These are phyloP conservation scores for Sinocyclocheilus maitianheensis DNA, from an alignment of 2,113 vertebrate species.

Conservation along the genomic window DNA sequence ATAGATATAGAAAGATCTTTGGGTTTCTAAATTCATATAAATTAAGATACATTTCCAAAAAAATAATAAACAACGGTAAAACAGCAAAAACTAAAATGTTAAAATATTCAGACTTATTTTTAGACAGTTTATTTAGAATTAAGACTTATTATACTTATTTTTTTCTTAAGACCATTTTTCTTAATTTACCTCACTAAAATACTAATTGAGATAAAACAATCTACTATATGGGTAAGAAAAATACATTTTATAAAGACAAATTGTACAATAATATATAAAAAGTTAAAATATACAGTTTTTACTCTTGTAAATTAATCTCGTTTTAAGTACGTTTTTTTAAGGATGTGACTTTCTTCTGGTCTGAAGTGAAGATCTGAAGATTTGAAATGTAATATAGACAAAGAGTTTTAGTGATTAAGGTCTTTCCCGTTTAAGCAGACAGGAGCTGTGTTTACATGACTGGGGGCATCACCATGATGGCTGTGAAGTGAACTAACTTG, in stretches of 20 bases:
- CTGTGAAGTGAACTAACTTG: background rate
- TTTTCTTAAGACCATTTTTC: too few species aligned
- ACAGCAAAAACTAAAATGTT: too few species aligned
- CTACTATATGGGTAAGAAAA: background rate
- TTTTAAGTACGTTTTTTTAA: too few species aligned
- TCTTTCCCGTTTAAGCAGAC: background rate
- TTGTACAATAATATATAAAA: background rate
- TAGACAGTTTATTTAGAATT: too few species aligned
- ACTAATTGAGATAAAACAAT: background rate
- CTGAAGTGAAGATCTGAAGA: background rate
- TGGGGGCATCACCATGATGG: background rate
- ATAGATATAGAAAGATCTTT: too few species aligned
- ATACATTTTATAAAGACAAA: background rate
- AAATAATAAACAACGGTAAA: too few species aligned
- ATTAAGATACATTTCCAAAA: too few species aligned
- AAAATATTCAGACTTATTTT: too few species aligned
- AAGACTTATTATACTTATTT: too few species aligned
- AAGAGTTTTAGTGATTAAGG: background rate
- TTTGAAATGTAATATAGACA: background rate
- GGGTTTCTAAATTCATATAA: too few species aligned
- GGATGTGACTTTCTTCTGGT: background rate
- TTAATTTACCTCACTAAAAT: too few species aligned
- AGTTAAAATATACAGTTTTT: background rate
- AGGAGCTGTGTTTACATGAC: background rate
- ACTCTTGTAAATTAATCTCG: background rate